These are phyloP conservation scores for Stenichneumon culpator DNA, from an alignment of 2,888 invertebrate genomes.

Conservation along the genomic window DNA sequence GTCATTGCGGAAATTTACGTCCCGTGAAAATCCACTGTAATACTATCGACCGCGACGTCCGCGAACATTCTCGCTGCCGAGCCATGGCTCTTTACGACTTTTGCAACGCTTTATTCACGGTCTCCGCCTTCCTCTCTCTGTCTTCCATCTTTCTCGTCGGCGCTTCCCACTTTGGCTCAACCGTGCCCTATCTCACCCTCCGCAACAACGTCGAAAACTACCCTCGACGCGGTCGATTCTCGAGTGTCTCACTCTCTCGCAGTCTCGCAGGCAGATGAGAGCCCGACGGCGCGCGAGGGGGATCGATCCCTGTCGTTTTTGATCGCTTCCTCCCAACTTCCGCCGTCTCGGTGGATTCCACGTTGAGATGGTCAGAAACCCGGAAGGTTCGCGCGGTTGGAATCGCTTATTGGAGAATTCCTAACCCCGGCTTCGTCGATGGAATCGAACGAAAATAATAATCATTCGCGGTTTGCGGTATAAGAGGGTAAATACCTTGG, in stretches of 20 bases:
- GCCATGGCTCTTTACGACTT: not conserved
- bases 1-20: conserved; percentile 17
- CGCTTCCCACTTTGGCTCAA: conserved; percentile 20
- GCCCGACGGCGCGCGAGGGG: conserved; percentile 24
- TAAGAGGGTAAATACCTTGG: not conserved
- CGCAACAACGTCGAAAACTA: not conserved
- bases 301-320: conserved; percentile 38
- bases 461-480: too few species aligned
- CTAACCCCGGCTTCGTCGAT: not conserved
- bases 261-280: conserved; percentile 32
- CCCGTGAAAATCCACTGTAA: conserved; percentile 39
- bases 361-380: conserved; percentile 50
- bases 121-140: not conserved
- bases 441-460: conserved; percentile 1
- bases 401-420: not conserved
- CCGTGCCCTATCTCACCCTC: conserved; percentile 55
- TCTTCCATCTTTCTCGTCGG: not conserved
- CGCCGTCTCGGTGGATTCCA: conserved; percentile 21
- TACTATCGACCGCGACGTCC: not conserved
- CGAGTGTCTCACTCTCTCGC: conserved; percentile 28
- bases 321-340: conserved; percentile 18
- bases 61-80: conserved; percentile 8
- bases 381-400: not conserved
- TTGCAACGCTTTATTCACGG: conserved; percentile 1
- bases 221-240: conserved; percentile 13